phyloP scores from a whole-genome alignment of 2,797 vertebrate genomes.

The Mionectes olivaceus region DNA sequence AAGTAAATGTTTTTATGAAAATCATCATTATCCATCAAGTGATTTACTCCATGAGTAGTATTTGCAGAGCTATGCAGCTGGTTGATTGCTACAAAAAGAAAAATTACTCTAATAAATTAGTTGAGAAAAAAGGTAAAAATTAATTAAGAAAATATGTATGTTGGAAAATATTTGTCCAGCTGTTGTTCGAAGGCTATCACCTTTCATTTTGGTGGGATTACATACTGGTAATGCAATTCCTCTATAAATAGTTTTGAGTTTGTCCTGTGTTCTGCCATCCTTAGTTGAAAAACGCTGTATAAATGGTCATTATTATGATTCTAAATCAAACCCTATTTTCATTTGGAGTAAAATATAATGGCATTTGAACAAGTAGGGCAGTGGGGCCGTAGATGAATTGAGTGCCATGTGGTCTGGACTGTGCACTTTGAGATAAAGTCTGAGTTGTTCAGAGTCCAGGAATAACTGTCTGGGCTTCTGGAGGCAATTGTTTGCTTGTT shows the following conservation, averaged over 20 bases:
- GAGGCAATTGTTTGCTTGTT: background rate
- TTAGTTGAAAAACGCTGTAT: slow-evolving; percentile 25
- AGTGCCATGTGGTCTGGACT: background rate
- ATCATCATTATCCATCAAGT: background rate
- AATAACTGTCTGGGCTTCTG: background rate
- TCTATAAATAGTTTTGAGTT: slow-evolving; percentile 43
- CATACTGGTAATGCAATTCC: background rate
- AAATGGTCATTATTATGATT: slow-evolving; percentile 44
- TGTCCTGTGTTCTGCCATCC: slow-evolving; percentile 33
- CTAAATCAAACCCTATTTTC: slow-evolving; percentile 54
- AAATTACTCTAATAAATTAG: slow-evolving; percentile 48
- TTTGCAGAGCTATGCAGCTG: slow-evolving; percentile 28
- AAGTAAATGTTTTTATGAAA: slow-evolving; percentile 52
- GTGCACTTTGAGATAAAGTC: slow-evolving; percentile 2
- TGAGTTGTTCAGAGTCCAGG: background rate
- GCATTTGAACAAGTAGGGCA: slow-evolving; percentile 16
- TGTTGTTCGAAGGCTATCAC: slow-evolving; percentile 42
- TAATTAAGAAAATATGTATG: slow-evolving; percentile 55
- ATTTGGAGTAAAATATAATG: slow-evolving; percentile 38
- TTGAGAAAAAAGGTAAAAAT: slow-evolving; percentile 55
- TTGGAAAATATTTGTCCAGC: slow-evolving; percentile 61
- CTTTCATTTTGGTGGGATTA: slow-evolving; percentile 37
- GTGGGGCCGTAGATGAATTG: background rate
- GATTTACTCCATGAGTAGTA: slow-evolving; percentile 34
- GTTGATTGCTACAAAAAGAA: slow-evolving; percentile 32